A percentile compares a stretch with the other conserved stretches of the same genome.
These are phyloP conservation scores for Acanthosepion lycidas DNA, from an alignment of 2,888 invertebrate species.

Conservation along the genomic window DNA sequence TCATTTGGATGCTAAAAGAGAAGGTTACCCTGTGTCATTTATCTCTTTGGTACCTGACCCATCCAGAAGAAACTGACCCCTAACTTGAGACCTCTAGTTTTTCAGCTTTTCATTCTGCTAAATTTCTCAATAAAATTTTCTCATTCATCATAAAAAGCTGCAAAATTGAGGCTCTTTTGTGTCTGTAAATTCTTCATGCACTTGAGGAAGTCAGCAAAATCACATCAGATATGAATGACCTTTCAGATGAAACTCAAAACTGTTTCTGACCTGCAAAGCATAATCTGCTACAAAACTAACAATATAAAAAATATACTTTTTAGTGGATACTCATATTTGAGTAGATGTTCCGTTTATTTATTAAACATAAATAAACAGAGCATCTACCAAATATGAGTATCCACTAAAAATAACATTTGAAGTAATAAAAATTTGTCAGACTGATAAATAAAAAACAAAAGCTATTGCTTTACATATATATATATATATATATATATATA, in stretches of 20 bases:
- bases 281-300: too few relatives aligned
- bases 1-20: not conserved
- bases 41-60: not conserved
- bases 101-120: not conserved
- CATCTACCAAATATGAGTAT: too few relatives aligned
- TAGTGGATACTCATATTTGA: too few relatives aligned
- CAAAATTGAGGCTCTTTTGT: not conserved
- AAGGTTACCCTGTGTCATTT: not conserved
- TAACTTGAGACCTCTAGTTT: not conserved
- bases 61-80: not conserved
- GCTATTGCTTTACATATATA: too few relatives aligned
- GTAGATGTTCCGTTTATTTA: too few relatives aligned
- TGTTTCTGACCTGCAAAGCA: not conserved
- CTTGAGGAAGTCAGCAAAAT: not conserved
- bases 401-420: too few relatives aligned
- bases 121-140: conserved; percentile 33
- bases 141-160: not conserved
- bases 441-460: too few relatives aligned
- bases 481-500: too few relatives aligned
- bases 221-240: not conserved
- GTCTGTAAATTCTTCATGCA: not conserved
- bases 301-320: too few relatives aligned
- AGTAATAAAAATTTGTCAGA: too few relatives aligned
- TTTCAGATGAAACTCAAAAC: not conserved
- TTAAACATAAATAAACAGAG: too few relatives aligned